Evolutionary conservation across 1,140 invertebrate genomes (phyloP).

Genomic region (Lasioglossum baleicum): DNA sequence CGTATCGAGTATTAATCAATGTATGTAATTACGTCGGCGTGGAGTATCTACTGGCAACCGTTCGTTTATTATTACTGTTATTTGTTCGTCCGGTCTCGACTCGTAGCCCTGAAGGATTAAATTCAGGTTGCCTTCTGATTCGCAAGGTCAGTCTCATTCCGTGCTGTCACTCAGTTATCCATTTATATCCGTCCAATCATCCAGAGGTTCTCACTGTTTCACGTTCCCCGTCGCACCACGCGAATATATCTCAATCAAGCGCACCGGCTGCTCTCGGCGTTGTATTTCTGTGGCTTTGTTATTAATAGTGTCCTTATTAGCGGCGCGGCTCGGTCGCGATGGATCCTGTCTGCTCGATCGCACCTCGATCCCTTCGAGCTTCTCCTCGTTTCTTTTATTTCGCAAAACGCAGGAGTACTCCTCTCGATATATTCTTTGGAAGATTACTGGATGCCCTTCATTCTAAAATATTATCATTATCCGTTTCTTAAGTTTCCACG

Average conservation of each 20-base stretch:
- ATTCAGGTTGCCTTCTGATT: slow-evolving; percentile 63
- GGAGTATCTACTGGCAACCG: slow-evolving; percentile 15
- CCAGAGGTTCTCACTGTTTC: slow-evolving; percentile 34
- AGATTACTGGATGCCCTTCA: no score
- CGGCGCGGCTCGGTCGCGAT: neutral
- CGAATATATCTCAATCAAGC: slow-evolving; percentile 26
- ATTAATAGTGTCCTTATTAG: slow-evolving; percentile 10
- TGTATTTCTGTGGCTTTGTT: slow-evolving; percentile 9
- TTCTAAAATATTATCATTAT: no score
- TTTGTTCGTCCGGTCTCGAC: slow-evolving; percentile 58
- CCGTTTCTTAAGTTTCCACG: no score
- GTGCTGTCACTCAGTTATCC: slow-evolving; percentile 58
- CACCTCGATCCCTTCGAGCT: no score
- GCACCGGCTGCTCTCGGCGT: neutral
- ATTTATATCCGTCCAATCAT: slow-evolving; percentile 56
- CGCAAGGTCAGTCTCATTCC: slow-evolving; percentile 59
- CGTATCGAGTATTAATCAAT: slow-evolving; percentile 52
- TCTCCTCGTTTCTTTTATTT: no score
- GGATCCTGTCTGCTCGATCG: neutral
- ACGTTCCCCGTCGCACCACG: neutral
- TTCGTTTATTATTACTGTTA: slow-evolving; percentile 57
- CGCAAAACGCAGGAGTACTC: no score
- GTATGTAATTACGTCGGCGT: slow-evolving; percentile 26
- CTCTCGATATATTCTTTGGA: no score
- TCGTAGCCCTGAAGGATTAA: slow-evolving; percentile 60